These are phyloP conservation scores for Microctonus hyperodae DNA, from an alignment of 2,888 invertebrate species.

Conservation along the genomic window DNA sequence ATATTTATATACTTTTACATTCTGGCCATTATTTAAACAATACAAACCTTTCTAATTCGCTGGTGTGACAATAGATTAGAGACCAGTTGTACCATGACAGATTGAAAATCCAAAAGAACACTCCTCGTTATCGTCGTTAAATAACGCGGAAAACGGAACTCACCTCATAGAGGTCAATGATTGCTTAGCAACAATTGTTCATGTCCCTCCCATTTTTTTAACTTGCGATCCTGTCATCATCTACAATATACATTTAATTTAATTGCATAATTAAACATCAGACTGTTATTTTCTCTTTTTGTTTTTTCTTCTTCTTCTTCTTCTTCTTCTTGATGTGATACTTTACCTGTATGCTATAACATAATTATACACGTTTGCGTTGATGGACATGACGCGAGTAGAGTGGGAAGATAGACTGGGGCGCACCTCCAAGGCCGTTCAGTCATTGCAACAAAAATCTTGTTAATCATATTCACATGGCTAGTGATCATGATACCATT, in stretches of 20 bases:
- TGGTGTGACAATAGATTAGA: not conserved
- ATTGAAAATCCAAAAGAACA: not conserved
- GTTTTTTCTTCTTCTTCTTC: too few relatives aligned
- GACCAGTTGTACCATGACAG: not conserved
- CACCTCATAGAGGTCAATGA: too few relatives aligned
- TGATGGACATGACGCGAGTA: constrained; percentile 5
- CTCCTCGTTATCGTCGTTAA: not conserved
- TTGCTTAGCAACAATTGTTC: too few relatives aligned
- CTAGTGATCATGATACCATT: constrained; percentile 23
- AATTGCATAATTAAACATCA: not conserved
- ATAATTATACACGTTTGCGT: not conserved
- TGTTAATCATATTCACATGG: not conserved
- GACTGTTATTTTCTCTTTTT: not conserved
- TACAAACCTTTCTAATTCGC: not conserved
- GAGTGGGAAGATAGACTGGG: constrained; percentile 22
- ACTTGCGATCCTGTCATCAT: not conserved
- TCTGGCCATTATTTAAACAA: not conserved
- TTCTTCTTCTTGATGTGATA: not conserved
- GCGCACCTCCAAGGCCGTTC: constrained; percentile 27
- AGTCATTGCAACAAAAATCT: constrained; percentile 24
- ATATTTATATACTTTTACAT: not conserved
- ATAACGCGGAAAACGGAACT: too few relatives aligned
- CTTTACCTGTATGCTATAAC: not conserved
- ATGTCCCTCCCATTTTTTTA: not conserved
- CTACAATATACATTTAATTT: not conserved